Evolutionary conservation across 2,797 vertebrate genomes (phyloP).

Genomic region (Girardinus metallicus): DNA sequence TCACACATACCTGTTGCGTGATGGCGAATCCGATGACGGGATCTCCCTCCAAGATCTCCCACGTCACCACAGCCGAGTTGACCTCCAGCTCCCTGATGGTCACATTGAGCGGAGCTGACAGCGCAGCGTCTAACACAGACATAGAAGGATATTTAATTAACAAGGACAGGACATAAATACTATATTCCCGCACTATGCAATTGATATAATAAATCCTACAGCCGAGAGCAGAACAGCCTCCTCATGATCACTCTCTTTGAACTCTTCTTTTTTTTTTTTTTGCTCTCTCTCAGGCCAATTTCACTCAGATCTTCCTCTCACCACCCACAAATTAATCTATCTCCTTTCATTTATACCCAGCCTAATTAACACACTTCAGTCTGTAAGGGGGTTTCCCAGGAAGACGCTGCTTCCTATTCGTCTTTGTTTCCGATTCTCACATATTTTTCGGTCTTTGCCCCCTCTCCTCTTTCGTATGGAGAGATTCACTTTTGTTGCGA

Average conservation of each 20-base stretch:
- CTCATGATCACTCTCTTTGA: conserved; percentile 20
- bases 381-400: conserved; percentile 25
- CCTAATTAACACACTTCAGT: conserved; percentile 49
- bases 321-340: conserved; percentile 37
- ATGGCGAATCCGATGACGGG: conserved; percentile 96
- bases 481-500: conserved; percentile 42
- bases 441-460: conserved; percentile 10
- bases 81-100: conserved; percentile 93
- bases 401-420: conserved; percentile 9
- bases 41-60: conserved; percentile 95
- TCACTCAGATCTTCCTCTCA: conserved; percentile 26
- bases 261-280: conserved; percentile 7
- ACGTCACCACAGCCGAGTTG: conserved; percentile 93
- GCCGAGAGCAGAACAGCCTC: neutral
- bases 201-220: conserved; percentile 17
- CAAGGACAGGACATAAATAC: conserved; percentile 43
- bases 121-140: conserved; percentile 84
- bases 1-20: conserved; percentile 90
- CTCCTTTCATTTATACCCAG: conserved; percentile 46
- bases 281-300: conserved; percentile 11
- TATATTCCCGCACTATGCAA: conserved; percentile 20
- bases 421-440: conserved; percentile 19
- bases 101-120: conserved; percentile 94
- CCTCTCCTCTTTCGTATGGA: conserved; percentile 18
- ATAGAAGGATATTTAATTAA: conserved; percentile 38